Evolutionary conservation across 2,797 vertebrate species (phyloP).

Genomic region (Sebastiscus albofasciatus): DNA sequence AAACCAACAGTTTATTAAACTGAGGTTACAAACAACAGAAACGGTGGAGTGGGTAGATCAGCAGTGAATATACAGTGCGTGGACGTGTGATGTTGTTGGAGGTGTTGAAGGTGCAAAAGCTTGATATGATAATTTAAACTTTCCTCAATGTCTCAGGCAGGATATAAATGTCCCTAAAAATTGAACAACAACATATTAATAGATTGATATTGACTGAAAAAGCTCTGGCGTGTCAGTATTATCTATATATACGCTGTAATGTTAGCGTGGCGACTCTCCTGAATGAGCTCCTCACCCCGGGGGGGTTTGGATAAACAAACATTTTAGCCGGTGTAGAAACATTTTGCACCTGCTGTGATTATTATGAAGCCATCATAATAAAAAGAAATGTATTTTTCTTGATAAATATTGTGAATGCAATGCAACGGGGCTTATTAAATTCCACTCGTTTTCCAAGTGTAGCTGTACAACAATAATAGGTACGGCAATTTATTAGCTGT

Average conservation of each 20-base stretch:
- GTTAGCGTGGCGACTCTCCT: not conserved
- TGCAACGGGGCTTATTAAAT: not conserved
- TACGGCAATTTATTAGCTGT: not conserved
- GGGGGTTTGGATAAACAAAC: conserved; percentile 9
- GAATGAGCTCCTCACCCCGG: not conserved
- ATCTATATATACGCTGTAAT: not conserved
- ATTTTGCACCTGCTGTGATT: conserved; percentile 26
- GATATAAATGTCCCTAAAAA: not conserved
- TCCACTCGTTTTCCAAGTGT: not conserved
- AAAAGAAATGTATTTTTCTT: not conserved
- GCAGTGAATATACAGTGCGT: not conserved
- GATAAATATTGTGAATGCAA: conserved; percentile 1
- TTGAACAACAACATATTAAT: not conserved
- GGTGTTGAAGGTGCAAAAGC: not conserved
- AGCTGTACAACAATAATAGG: not conserved
- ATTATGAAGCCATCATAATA: conserved; percentile 4
- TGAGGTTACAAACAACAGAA: not conserved
- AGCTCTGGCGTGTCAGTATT: not conserved
- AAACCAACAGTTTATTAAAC: not conserved
- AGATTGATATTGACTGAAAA: not conserved
- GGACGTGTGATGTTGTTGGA: not conserved
- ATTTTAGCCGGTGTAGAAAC: not conserved
- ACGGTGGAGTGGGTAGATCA: not conserved
- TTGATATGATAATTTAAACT: no score
- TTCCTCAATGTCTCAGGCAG: not conserved